Percentiles rank a stretch among this genome's conserved stretches.
Conservation (phyloP, 2,797 vertebrate genomes). For the Microhierax caerulescens region DNA sequence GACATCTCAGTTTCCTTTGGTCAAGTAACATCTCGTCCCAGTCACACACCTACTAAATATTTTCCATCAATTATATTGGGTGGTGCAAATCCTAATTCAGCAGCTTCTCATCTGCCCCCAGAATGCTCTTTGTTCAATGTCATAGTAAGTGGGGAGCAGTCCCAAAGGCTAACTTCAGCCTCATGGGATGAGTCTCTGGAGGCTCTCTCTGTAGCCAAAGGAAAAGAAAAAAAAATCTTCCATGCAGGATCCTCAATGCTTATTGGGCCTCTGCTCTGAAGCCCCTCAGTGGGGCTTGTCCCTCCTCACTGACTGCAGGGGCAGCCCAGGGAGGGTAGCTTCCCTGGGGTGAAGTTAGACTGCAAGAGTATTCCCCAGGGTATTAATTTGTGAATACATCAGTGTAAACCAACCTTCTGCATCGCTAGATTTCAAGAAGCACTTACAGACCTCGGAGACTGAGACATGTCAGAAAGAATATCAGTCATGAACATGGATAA, state of each 20-base stretch:
- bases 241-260: rapidly evolving
- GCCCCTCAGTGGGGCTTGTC: neutral
- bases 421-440: neutral
- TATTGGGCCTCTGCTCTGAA: neutral
- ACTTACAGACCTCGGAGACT: neutral
- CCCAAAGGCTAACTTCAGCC: neutral
- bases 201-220: neutral
- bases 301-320: neutral
- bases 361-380: neutral
- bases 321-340: neutral
- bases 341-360: neutral
- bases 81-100: neutral
- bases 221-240: neutral
- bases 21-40: neutral
- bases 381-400: neutral
- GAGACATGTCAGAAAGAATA: neutral
- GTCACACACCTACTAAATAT: neutral
- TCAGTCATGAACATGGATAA: neutral
- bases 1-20: neutral
- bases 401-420: neutral
- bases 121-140: neutral
- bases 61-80: neutral
- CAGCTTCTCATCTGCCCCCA: neutral
- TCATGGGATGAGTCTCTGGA: neutral
- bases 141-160: neutral